A percentile compares a stretch with the other conserved stretches of the same genome.
Evolutionary conservation across 2,113 vertebrate genomes (phyloP).

Genomic region (Irena cyanogastra): DNA sequence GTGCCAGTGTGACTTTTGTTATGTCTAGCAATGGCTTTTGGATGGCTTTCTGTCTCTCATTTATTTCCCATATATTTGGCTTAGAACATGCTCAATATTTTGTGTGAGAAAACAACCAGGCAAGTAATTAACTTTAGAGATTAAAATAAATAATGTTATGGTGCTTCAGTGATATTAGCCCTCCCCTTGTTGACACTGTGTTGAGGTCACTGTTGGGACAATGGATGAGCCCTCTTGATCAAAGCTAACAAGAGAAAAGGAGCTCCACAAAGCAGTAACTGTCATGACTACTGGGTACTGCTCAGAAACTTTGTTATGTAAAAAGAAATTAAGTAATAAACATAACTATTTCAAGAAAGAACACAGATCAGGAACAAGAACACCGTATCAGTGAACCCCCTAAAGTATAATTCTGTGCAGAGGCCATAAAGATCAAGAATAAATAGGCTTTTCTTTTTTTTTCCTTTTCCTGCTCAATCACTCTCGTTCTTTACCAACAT

Average conservation of each 20-base stretch:
- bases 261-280: background rate
- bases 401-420: background rate
- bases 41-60: conserved; percentile 23
- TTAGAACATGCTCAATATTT: conserved; percentile 36
- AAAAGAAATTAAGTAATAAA: background rate
- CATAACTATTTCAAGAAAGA: background rate
- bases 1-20: conserved; percentile 33
- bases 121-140: conserved; percentile 20
- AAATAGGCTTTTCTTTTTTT: background rate
- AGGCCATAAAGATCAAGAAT: background rate
- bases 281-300: background rate
- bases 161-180: background rate
- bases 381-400: background rate
- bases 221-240: background rate
- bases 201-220: background rate
- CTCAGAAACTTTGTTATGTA: background rate
- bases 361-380: background rate
- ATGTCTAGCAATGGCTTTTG: conserved; percentile 48
- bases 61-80: conserved; percentile 55
- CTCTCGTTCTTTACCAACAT: background rate
- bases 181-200: background rate
- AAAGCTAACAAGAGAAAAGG: background rate
- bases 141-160: conserved; percentile 1
- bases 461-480: background rate
- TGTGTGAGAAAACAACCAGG: conserved; percentile 4